Evolutionary conservation across 2,797 vertebrate species (phyloP), one percentile per base, ranked within the genome.

Genomic region (Myiotriccus ornatus): DNA sequence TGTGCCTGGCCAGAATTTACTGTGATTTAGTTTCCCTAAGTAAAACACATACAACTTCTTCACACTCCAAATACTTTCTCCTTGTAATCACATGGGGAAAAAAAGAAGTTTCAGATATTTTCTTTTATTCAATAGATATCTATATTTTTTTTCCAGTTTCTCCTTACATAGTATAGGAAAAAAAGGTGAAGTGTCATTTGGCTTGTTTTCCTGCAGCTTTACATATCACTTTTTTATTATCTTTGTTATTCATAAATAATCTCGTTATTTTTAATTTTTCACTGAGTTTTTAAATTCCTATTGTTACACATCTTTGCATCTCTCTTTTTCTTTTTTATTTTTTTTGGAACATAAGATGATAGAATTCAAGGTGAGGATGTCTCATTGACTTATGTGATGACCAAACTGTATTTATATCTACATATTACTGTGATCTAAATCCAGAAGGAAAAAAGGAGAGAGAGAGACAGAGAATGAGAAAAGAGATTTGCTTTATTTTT

Each of bases 121-220:
- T 68, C 4, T 67, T 76, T 60, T 39, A 41, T 56, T 77, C 44
- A 52, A 25, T 55, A n/a, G 37, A 68, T 65, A 35, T 1, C 1
- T 34, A 10, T 9, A 14, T 1, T 20, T 56, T 76, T 10, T 60
- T 78, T 39, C 20, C 15, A 30, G 3, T 41, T 87, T 80, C 10
- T 75, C 63, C 34, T 74, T 64, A 23, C 4, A 32, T 5, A 50
- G 6, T 34, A 60, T 70, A 56, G 24, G 4, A 43, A 79, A 65
- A 30, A 12, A 4, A 4, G 1, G 0, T 11, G 5, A 44, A 65
- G 10, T 5, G 5, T 14, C 53, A 1, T 25, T 86, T 73, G 3
- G 0, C 14, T 87, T 77, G 20, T 5, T 93, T 53, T 74, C 32
- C 32, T 82, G 32, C 7, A 60, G 6, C 23, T 87, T 79, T 21